Evolutionary conservation across 2,797 vertebrate genomes (phyloP), one percentile per base, ranked within the genome.

Genomic region (Pelodytes ibericus): DNA sequence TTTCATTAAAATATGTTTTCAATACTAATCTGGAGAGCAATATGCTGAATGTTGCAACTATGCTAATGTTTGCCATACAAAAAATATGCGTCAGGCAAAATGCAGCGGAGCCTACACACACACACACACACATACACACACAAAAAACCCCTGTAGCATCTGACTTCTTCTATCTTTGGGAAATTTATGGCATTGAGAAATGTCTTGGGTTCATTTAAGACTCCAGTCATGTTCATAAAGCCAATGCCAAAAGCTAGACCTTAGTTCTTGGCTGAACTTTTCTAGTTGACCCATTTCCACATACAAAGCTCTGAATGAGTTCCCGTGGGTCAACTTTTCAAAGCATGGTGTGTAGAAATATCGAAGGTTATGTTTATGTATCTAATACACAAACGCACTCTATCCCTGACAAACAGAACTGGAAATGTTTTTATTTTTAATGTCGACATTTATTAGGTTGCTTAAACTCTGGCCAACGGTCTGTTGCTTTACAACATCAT

Each of bases 1-100:
- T 86, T 88, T 86, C 83, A 85, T 86, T 86, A 87, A n/a, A 91
- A 89, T 91, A 90, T 94, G 92, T 87, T 92, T 95, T 87, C 89
- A 90, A 92, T 92, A 90, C 90, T 88, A 86, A 83, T 88, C 84
- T 91, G 83, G 88, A 90, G 89, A 90, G 90, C 90, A 88, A 89
- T 86, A 56, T 90, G 85, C 85, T 86, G 88, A 92, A 87, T 87
- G 88, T 87, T 89, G 90, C 91, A 92, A 88, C 86, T 83, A 82
- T 90, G 84, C 84, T 81, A 86, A 85, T 88, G 83, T 87, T 88
- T 88, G 88, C 89, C 87, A 91, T 84, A 82, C 80, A 85, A 83
- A 81, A 84, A 85, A 88, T 83, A 79, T 83, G 44, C 83, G 79
- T 81, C 81, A 82, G 61, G 80, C 80, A 81, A 61, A 84, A 86